Evolutionary conservation across 2,113 vertebrate species (phyloP).

Genomic region (Engystomops pustulosus): DNA sequence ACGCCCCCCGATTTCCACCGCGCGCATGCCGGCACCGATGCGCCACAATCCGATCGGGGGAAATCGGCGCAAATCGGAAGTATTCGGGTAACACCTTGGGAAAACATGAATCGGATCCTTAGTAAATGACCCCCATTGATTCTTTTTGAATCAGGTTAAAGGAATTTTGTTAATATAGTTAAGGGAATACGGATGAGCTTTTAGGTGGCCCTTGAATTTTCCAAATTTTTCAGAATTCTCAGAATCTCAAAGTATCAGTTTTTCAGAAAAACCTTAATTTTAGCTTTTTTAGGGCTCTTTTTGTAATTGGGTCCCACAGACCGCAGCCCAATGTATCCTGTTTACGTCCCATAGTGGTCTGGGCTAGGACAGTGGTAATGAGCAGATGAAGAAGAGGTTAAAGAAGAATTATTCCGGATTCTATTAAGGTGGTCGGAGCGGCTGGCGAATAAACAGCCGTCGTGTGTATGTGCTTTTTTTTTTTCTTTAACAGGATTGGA

Average conservation of each 20-base stretch:
- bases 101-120: too few relatives aligned
- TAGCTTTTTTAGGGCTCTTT: neutral
- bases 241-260: neutral
- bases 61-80: too few relatives aligned
- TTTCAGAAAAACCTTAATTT: neutral
- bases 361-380: neutral
- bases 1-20: too few relatives aligned
- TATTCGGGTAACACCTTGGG: too few relatives aligned
- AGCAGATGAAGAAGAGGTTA: conserved; percentile 35
- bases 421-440: conserved; percentile 24
- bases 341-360: too few relatives aligned
- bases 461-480: neutral
- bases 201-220: neutral
- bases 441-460: conserved; percentile 37
- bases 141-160: neutral
- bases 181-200: neutral
- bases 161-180: neutral
- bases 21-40: too few relatives aligned
- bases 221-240: neutral
- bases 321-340: neutral
- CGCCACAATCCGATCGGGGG: too few relatives aligned
- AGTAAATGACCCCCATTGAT: too few relatives aligned
- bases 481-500: conserved; percentile 44
- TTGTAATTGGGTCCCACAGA: neutral
- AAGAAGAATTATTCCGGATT: conserved; percentile 29